Base-by-base conservation (phyloP, 2,888 invertebrate genomes). In the Himalopsyche tibetana region DNA sequence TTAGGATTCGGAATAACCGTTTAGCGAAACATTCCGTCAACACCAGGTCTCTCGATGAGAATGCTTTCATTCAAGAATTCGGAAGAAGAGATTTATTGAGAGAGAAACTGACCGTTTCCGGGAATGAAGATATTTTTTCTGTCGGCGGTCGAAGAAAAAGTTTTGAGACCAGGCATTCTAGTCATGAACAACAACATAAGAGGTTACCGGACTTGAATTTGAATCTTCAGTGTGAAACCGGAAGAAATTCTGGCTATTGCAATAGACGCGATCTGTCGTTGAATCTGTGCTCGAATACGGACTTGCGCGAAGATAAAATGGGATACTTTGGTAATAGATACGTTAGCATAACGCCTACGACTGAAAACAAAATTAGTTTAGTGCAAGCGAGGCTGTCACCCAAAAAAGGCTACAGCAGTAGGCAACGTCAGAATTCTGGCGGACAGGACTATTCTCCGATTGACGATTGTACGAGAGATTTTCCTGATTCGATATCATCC, bases 1-100 rank as follows among this genome's bases (percentile, higher is more conserved):
- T 94, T 82, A 93, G 95, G 0, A 95, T 95, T 0, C 93, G 94
- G 89, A 93, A 94, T 36, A 92, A 92, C 86, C 93, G 92, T 88
- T 90, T 94, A 83, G 92, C 95, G 0, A 95, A 95, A 90, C 94
- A 94, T 88, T 94, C 95, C 0, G 91, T 93, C 84, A 95, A 95
- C 74, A 95, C 96, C 0, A 92, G 96, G 42, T 96, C 96, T 0
- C 90, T 96, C 84, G 96, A 96, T 90, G 96, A 96, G 89, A 95
- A 95, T 89, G 96, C 95, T 15, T 96, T 96, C 89, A 92, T 95
- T 2, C 94, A 95, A 88, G 96, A 96, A 90, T 96, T 95, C 89
- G 95, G 94, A 0, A 90, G 90, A n/a, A 92, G 86, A 80, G 81
- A 82, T 40, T 85, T 89, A 63, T 88, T 85, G 90, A 90, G 86